These are phyloP conservation scores for Cuculus canorus DNA, from an alignment of 2,797 vertebrate genomes.

Conservation along the genomic window DNA sequence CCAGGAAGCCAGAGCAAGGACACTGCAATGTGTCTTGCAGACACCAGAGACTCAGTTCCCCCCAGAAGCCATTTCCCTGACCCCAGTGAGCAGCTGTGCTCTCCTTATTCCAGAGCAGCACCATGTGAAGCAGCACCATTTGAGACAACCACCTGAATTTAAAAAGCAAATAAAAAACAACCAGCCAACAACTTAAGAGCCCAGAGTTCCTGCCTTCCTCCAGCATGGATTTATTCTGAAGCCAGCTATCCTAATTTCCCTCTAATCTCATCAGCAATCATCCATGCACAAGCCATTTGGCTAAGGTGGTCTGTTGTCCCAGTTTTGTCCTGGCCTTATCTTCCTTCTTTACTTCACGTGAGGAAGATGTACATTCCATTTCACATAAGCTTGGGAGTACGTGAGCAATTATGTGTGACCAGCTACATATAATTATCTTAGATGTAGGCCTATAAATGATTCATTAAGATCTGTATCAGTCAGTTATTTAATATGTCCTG, in stretches of 20 bases:
- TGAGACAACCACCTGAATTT: neutral
- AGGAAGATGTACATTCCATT: neutral
- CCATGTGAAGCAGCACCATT: neutral
- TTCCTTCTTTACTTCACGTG: neutral
- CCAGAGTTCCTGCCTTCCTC: neutral
- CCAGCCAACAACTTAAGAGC: neutral
- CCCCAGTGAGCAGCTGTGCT: neutral
- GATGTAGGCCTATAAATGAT: conserved; percentile 64
- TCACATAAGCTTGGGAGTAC: neutral
- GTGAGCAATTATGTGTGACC: neutral
- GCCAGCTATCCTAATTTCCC: neutral
- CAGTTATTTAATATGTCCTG: conserved; percentile 60
- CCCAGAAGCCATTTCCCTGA: rapidly evolving
- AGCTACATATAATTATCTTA: conserved; percentile 49
- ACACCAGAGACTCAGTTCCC: neutral
- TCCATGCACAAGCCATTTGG: neutral
- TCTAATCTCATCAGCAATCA: neutral
- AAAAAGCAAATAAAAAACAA: neutral
- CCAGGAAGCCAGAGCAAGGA: neutral
- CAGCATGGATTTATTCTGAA: neutral
- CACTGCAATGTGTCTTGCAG: neutral
- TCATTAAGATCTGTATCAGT: conserved; percentile 66
- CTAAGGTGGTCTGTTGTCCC: neutral
- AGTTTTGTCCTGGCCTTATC: neutral
- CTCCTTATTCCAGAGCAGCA: neutral